Evolutionary conservation across 2,797 vertebrate genomes (phyloP), one percentile per base, ranked within the genome.

Genomic region (Myripristis murdjan): DNA sequence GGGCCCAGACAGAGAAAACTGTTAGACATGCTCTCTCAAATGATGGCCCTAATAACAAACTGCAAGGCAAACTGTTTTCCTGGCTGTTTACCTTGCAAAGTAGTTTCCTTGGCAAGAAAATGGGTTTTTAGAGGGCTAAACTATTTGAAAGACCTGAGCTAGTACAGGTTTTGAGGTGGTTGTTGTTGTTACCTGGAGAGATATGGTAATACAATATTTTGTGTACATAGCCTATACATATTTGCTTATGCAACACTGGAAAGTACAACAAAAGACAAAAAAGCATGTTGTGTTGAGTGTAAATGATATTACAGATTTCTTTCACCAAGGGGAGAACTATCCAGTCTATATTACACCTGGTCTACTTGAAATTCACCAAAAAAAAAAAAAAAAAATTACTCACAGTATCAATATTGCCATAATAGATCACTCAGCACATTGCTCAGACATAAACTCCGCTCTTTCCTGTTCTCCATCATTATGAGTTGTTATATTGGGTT

Each of bases 41-140:
- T 18, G 2, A 73, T 58, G 35, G 56, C 65, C 73, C 37, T 82
- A 83, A 83, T 80, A 85, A 82, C 78, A 79, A 58, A 46, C 67
- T 0, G 23, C 44, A 6, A 48, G 48, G 46, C 22, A 72, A 64
- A 80, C 31, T 31, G 26, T 63, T 57, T n/a, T n/a, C n/a, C n/a
- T 56, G 26, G 37, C 20, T 77, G 15, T 73, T 75, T 75, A 64
- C 35, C 44, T 73, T 77, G 51, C n/a, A 18, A 12, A 11, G 48
- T 49, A 11, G 35, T 58, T 33, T 48, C 31, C 37, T 77, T 47
- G 4, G 5, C 58, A 26, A 23, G 2, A 9, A 58, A 8, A 63
- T 15, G 11, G 18, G 12, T 22, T 14, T 31, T 60, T 46, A 2
- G 2, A 8, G 35, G 2, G 23, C n/a, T 57, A 11, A 59, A 63